Percentiles rank a stretch among this genome's conserved stretches.
phyloP scores from a whole-genome alignment of 2,113 vertebrate species.

The human region GRCh38 chr13:112696501-112697000 shows the following conservation, averaged over 20 bases:
- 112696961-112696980: background rate
- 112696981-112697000: no score
- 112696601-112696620: background rate
- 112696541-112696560: no score
- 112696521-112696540: background rate
- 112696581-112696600: background rate
- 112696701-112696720: background rate
- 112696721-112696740: background rate
- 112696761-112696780: no score
- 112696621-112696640: background rate
- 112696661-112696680: accelerated
- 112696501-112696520: background rate
- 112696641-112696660: background rate
- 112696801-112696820: background rate
- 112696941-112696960: background rate
- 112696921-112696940: background rate
- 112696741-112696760: background rate
- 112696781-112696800: no score
- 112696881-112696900: background rate
- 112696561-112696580: no score
- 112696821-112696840: accelerated
- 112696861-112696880: background rate
- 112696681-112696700: background rate
- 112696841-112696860: background rate
- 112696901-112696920: background rate